Percentiles rank a stretch among this genome's conserved stretches.
These are phyloP conservation scores for Cydia amplana DNA, from an alignment of 1,140 invertebrate genomes.

Conservation along the genomic window DNA sequence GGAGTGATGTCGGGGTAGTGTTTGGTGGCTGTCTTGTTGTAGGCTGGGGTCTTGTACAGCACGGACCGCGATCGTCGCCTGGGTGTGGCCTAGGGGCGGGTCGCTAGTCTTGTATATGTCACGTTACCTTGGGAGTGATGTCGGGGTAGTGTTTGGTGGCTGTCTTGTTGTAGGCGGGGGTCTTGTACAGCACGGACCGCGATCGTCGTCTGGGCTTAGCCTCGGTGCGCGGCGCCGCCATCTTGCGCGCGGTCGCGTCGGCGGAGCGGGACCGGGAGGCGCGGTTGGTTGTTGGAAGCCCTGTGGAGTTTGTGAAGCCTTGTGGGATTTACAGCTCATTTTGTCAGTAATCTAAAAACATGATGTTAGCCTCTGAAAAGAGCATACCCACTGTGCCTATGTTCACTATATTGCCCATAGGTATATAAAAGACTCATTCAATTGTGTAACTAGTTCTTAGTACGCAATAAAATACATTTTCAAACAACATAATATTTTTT, in stretches of 20 bases:
- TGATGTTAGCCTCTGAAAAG: too few relatives aligned
- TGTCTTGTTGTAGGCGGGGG: constrained; percentile 65
- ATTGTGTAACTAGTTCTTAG: too few relatives aligned
- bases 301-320: constrained; percentile 37
- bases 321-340: too few relatives aligned
- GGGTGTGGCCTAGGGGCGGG: constrained; percentile 81
- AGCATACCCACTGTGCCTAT: too few relatives aligned
- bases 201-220: constrained; percentile 34
- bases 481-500: too few relatives aligned
- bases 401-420: too few relatives aligned
- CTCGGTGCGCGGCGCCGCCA: constrained; percentile 9
- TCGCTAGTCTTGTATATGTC: constrained; percentile 63
- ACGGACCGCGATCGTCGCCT: constrained; percentile 76
- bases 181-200: constrained; percentile 58
- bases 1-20: constrained; percentile 70
- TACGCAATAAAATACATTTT: too few relatives aligned
- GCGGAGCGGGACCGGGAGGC: constrained; percentile 59
- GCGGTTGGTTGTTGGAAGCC: constrained; percentile 38
- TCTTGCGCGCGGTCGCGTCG: constrained; percentile 45
- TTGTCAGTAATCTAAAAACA: too few relatives aligned
- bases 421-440: too few relatives aligned
- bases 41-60: constrained; percentile 60
- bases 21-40: constrained; percentile 54
- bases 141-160: constrained; percentile 54
- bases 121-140: constrained; percentile 70